Evolutionary conservation across 2,797 vertebrate genomes (phyloP), one percentile per base, ranked within the genome.

Genomic region (Heteromormyrus szaboi): DNA sequence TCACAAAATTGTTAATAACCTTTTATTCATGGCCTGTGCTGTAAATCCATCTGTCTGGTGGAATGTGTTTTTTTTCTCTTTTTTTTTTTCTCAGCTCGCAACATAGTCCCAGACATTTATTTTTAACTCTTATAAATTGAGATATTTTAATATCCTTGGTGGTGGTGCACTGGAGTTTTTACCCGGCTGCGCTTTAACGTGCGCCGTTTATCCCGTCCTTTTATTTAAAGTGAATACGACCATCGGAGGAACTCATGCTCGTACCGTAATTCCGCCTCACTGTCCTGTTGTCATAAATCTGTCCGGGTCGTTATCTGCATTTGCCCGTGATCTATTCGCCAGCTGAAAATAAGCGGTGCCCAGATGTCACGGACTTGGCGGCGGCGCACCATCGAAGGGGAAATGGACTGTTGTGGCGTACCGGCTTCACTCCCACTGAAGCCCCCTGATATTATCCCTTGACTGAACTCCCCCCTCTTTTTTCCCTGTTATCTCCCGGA

Each of bases 241-340:
- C 19, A 14, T 46, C 8, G 19, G 76, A 81, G 19, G 76, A 46
- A 2, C 6, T 46, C 12, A n/a, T 54, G 83, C 83, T 17, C 6
- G 3, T 46, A 46, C 76, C 12, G 4, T 53, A 12, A 51, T 29
- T 22, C 25, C 11, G 29, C 84, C 50, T 86, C 46, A 19, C 48
- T 56, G 53, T 92, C 91, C 89, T 92, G 90, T 89, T 91, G 89
- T 89, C 89, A 91, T 92, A 93, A 93, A 94, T 95, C 92, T 93
- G 92, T 90, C 86, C 90, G 92, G 91, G 93, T 92, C 85, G 88
- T 93, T 91, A 94, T 95, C 93, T 91, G 93, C 94, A 93, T 93
- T 91, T 88, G 89, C 53, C 50, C 56, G 87, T 92, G 91, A 92
- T 94, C 91, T 93, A 93, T 90, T 92, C 88, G 19, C 86, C 91